Evolutionary conservation across 2,797 vertebrate species (phyloP).

Genomic region (Gallinago nigripennis): DNA sequence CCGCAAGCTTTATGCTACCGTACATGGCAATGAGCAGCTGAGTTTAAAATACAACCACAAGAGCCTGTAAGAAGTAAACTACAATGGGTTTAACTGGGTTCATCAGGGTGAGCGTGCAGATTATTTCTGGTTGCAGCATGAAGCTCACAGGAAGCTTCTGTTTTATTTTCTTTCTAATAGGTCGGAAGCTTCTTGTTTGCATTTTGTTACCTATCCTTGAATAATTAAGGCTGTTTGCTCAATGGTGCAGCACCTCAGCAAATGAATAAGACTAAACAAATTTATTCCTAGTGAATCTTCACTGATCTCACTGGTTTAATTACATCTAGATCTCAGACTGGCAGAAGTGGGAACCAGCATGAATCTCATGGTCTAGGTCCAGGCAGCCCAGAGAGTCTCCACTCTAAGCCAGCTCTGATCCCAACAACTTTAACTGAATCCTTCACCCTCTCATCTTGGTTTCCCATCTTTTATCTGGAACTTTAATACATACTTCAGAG

Average conservation of each 20-base stretch:
- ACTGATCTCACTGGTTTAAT: neutral
- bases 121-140: neutral
- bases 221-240: neutral
- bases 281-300: neutral
- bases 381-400: neutral
- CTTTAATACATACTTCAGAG: conserved; percentile 7
- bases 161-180: neutral
- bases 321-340: neutral
- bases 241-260: neutral
- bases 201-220: neutral
- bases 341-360: neutral
- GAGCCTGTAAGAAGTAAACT: neutral
- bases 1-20: fast-evolving
- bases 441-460: neutral
- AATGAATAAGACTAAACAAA: neutral
- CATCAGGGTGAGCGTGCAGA: neutral
- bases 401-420: neutral
- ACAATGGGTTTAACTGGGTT: neutral
- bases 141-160: neutral
- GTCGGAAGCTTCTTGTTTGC: neutral
- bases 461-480: conserved; percentile 60
- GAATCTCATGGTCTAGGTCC: neutral
- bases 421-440: neutral
- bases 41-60: neutral
- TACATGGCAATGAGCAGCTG: neutral